A percentile compares a stretch with the other conserved stretches of the same genome.
Conservation (phyloP, 1,140 invertebrate genomes). For the Scaptomyza montana region DNA sequence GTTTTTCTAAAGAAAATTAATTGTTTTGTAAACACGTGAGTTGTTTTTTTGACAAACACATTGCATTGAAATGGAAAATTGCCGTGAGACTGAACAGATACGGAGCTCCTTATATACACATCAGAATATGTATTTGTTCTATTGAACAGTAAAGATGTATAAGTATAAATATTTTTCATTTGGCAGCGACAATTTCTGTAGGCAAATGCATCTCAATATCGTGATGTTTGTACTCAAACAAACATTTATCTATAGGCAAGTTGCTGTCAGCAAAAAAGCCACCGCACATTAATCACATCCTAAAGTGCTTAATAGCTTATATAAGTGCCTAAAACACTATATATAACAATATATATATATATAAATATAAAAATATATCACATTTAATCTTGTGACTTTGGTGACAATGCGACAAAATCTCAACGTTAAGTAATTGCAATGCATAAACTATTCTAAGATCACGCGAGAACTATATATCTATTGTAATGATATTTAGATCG, state of each 20-base stretch:
- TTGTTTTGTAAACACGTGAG: constrained; percentile 79
- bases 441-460: constrained; percentile 45
- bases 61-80: constrained; percentile 33
- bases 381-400: constrained; percentile 67
- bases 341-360: not conserved
- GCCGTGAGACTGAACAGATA: constrained; percentile 39
- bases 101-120: constrained; percentile 26
- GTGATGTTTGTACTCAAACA: constrained; percentile 51
- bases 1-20: constrained; percentile 77
- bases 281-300: constrained; percentile 63
- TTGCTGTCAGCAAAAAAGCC: constrained; percentile 43
- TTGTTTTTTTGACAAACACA: constrained; percentile 27
- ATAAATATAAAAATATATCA: constrained; percentile 35
- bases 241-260: constrained; percentile 36
- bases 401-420: constrained; percentile 44
- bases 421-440: constrained; percentile 35
- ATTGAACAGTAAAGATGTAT: constrained; percentile 22
- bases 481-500: no score
- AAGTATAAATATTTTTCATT: constrained; percentile 30
- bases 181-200: constrained; percentile 40
- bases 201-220: constrained; percentile 42
- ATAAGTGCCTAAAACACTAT: no score
- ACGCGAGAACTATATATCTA: constrained; percentile 26
- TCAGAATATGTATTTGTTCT: constrained; percentile 1
- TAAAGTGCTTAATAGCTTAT: constrained; percentile 40